Evolutionary conservation across 2,888 invertebrate genomes (phyloP).

Genomic region (Trissolcus japonicus): DNA sequence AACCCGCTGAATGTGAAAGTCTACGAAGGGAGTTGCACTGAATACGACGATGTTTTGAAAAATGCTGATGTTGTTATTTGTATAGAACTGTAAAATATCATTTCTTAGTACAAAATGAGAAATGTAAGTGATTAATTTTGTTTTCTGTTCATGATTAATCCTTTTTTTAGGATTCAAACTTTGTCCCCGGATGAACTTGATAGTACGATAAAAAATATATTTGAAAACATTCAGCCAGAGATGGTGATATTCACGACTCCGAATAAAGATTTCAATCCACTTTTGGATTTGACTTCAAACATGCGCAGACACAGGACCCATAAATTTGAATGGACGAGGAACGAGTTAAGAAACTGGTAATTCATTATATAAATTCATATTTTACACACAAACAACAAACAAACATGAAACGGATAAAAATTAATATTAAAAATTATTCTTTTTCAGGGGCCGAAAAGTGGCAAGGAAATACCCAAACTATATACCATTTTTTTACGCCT

Average conservation of each 20-base stretch:
- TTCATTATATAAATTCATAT: neutral
- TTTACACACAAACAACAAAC: neutral
- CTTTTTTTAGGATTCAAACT: conserved; percentile 35
- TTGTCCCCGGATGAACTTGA: conserved; percentile 15
- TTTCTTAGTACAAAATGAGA: too few relatives aligned
- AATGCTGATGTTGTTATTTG: conserved; percentile 26
- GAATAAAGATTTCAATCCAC: conserved; percentile 41
- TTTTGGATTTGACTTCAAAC: conserved; percentile 39
- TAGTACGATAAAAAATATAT: conserved; percentile 23
- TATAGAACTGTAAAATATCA: conserved; percentile 28
- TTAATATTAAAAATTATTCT: neutral
- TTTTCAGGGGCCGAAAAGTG: conserved; percentile 9
- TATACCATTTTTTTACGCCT: conserved; percentile 3
- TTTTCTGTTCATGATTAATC: neutral
- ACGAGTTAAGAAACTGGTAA: conserved; percentile 24
- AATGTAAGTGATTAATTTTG: too few relatives aligned
- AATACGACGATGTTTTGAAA: conserved; percentile 12
- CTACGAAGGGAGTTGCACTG: conserved; percentile 17
- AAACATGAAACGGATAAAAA: too few relatives aligned
- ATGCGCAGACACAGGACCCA: conserved; percentile 15
- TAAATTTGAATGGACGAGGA: conserved; percentile 34
- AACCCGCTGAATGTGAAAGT: conserved; percentile 22
- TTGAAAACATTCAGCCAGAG: conserved; percentile 27
- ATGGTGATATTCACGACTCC: conserved; percentile 37
- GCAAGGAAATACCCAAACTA: conserved; percentile 18